phyloP scores from a whole-genome alignment of 2,113 vertebrate genomes.

The Diphyllodes magnificus region DNA sequence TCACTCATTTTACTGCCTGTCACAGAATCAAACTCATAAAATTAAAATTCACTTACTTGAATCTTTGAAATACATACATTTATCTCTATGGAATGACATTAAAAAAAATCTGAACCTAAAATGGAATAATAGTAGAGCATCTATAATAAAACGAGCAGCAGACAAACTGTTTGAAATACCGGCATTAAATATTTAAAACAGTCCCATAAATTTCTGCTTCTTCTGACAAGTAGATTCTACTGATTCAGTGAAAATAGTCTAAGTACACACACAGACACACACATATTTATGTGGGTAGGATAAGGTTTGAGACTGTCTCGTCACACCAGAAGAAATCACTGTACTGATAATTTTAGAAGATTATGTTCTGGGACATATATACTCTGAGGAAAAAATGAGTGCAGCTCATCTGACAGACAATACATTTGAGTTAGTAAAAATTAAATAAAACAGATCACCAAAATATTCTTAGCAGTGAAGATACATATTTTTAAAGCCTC shows the following conservation, averaged over 20 bases:
- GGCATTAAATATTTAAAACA: neutral
- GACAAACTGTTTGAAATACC: slow-evolving; percentile 8
- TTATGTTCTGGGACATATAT: neutral
- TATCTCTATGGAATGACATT: neutral
- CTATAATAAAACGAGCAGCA: neutral
- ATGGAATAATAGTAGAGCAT: neutral
- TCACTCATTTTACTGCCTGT: neutral
- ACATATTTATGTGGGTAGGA: neutral
- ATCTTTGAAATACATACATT: neutral
- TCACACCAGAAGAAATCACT: neutral
- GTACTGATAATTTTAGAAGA: neutral
- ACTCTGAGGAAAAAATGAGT: neutral
- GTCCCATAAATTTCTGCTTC: neutral
- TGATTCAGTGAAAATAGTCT: neutral
- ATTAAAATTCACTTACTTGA: neutral
- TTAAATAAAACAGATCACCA: neutral
- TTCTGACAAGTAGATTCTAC: neutral
- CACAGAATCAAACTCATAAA: neutral
- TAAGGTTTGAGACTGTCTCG: neutral
- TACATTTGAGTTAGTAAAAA: neutral
- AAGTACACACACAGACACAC: neutral
- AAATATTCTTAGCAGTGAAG: neutral
- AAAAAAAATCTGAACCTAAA: neutral
- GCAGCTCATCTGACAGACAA: neutral
- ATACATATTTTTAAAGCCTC: neutral